Percentiles rank a stretch among this genome's conserved stretches.
Evolutionary conservation across 2,113 vertebrate species (phyloP).

Genomic region (Crotalus viridis): DNA sequence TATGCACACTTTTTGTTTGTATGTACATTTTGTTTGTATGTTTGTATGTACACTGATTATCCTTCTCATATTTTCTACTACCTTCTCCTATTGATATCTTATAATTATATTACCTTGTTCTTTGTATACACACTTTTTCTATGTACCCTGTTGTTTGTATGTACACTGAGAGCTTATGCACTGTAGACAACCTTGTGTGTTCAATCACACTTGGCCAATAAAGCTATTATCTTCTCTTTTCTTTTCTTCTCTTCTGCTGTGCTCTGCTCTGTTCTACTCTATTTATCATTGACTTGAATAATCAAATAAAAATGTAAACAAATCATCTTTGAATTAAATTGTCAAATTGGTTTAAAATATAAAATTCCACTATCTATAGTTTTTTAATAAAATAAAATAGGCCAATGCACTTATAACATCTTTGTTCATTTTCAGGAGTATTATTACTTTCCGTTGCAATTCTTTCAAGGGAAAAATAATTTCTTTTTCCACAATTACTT

Average conservation of each 20-base stretch:
- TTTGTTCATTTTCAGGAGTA: background rate
- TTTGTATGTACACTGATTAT: background rate
- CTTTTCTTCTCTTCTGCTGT: no score
- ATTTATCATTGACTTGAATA: background rate
- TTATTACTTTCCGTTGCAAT: background rate
- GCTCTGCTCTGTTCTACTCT: no score
- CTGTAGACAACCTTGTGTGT: background rate
- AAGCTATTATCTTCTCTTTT: background rate
- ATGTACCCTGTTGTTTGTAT: background rate
- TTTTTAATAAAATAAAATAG: background rate
- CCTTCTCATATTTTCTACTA: no score
- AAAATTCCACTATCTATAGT: background rate
- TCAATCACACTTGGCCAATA: background rate
- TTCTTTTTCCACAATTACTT: background rate
- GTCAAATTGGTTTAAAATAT: background rate
- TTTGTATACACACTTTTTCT: no score
- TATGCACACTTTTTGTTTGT: background rate
- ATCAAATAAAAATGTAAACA: background rate
- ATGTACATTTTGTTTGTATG: background rate
- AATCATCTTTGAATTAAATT: background rate
- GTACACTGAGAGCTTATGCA: background rate
- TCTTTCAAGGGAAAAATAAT: background rate
- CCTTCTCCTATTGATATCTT: no score
- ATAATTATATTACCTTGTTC: no score
- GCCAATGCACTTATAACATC: background rate